phyloP scores from a whole-genome alignment of 2,797 vertebrate genomes.

The Gymnothorax javanicus region DNA sequence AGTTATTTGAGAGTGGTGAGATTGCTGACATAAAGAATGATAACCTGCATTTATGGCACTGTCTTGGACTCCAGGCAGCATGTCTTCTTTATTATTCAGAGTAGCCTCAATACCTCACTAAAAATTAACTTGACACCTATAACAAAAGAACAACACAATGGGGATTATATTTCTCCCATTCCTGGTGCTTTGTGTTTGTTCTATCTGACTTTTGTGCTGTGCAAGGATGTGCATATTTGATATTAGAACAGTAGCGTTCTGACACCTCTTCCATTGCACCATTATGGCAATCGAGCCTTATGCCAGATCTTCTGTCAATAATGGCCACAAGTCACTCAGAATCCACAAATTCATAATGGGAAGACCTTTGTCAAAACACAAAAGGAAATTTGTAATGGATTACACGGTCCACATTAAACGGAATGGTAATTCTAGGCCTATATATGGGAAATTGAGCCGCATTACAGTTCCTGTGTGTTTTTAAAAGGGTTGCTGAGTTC shows the following conservation, averaged over 20 bases:
- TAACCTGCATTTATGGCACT: neutral
- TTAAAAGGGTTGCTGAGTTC: neutral
- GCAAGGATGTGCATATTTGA: constrained; percentile 3
- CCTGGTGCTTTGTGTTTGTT: neutral
- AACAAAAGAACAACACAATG: neutral
- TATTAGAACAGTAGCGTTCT: neutral
- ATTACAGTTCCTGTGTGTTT: neutral
- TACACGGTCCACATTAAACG: neutral
- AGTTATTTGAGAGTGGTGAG: neutral
- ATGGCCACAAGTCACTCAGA: neutral
- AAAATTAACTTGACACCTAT: neutral
- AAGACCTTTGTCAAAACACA: neutral
- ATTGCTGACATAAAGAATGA: neutral
- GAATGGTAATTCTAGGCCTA: neutral
- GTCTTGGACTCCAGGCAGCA: neutral
- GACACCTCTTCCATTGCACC: neutral
- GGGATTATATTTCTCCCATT: neutral
- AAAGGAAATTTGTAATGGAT: neutral
- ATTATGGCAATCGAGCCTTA: neutral
- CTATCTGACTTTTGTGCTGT: neutral
- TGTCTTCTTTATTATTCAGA: neutral
- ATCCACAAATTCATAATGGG: neutral
- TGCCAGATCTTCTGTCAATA: neutral
- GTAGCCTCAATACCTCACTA: neutral
- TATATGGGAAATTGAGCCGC: neutral